These are phyloP conservation scores for Eilema sororculum DNA, from an alignment of 2,888 invertebrate species.

Conservation along the genomic window DNA sequence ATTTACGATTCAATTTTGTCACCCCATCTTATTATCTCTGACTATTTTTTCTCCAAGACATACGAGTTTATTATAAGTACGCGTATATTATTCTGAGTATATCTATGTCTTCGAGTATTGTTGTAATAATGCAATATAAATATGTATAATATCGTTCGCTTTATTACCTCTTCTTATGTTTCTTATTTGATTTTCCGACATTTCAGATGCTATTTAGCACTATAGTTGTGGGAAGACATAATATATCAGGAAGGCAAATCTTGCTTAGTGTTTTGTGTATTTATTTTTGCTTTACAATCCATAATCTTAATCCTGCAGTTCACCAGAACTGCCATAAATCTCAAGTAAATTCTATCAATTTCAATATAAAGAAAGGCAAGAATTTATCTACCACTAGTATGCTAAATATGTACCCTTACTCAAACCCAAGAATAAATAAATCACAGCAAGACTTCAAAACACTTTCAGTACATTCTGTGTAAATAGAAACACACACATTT, in stretches of 20 bases:
- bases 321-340: too few relatives aligned
- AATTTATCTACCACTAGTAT: too few relatives aligned
- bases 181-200: neutral
- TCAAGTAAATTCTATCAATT: too few relatives aligned
- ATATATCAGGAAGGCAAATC: too few relatives aligned
- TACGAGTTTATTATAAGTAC: neutral
- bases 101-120: neutral
- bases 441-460: too few relatives aligned
- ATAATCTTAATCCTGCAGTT: too few relatives aligned
- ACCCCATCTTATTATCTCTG: neutral
- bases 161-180: neutral
- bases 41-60: conserved; percentile 1
- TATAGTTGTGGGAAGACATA: neutral
- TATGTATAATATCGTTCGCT: neutral
- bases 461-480: too few relatives aligned
- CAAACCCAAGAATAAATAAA: too few relatives aligned
- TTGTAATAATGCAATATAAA: neutral
- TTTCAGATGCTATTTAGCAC: neutral
- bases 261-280: neutral
- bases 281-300: too few relatives aligned
- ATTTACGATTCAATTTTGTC: conserved; percentile 13
- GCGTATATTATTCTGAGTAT: neutral
- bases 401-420: too few relatives aligned
- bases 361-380: too few relatives aligned
- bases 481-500: too few relatives aligned